Evolutionary conservation across 1,140 invertebrate genomes (phyloP).

Genomic region (Aphaenogaster floridana): DNA sequence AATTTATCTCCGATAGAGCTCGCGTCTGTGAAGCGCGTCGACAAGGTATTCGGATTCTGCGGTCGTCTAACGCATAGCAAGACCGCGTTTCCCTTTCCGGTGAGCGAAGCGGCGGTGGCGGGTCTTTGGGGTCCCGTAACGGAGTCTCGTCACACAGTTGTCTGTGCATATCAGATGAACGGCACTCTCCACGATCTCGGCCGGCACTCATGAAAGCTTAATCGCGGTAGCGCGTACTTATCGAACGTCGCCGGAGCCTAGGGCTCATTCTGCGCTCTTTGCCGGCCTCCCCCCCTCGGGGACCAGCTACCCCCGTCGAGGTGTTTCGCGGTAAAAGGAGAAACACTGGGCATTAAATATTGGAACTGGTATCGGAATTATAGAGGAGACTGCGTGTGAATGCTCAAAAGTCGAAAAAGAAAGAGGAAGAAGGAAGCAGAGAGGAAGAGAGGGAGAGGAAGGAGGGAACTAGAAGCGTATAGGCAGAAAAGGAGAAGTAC

Average conservation of each 20-base stretch:
- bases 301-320: slow-evolving; percentile 15
- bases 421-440: slow-evolving; percentile 39
- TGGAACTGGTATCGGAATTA: slow-evolving; percentile 79
- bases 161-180: slow-evolving; percentile 84
- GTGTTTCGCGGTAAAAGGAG: slow-evolving; percentile 73
- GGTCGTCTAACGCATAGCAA: slow-evolving; percentile 56
- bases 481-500: slow-evolving; percentile 61
- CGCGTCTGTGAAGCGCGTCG: slow-evolving; percentile 21
- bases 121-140: slow-evolving; percentile 82
- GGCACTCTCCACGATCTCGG: slow-evolving; percentile 75
- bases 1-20: slow-evolving; percentile 55
- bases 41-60: slow-evolving; percentile 44
- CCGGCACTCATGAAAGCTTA: slow-evolving; percentile 83
- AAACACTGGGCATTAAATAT: slow-evolving; percentile 80
- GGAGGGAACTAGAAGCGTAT: slow-evolving; percentile 53
- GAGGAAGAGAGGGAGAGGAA: background rate
- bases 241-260: slow-evolving; percentile 76
- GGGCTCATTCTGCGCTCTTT: slow-evolving; percentile 57
- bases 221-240: slow-evolving; percentile 80
- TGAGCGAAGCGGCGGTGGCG: slow-evolving; percentile 20
- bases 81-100: slow-evolving; percentile 17
- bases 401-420: slow-evolving; percentile 59
- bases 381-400: slow-evolving; percentile 68
- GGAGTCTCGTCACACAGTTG: slow-evolving; percentile 85
- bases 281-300: background rate